These are phyloP conservation scores for Hybos culiciformis DNA, from an alignment of 2,888 invertebrate species.

Conservation along the genomic window DNA sequence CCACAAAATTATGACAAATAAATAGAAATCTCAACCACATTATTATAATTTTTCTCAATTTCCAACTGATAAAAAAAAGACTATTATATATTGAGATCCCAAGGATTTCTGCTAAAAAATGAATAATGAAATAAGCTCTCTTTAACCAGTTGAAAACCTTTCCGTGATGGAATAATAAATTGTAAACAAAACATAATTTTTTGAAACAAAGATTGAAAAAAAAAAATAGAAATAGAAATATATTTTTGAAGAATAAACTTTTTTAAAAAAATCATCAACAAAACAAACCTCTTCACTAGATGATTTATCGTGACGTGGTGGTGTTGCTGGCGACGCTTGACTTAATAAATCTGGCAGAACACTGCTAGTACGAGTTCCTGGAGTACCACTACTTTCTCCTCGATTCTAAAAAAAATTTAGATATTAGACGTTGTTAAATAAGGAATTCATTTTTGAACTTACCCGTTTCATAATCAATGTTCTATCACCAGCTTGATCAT, in stretches of 20 bases:
- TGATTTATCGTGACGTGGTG: constrained; percentile 79
- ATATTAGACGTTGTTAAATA: neutral
- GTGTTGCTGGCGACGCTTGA: constrained; percentile 74
- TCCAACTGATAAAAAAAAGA: too few species aligned
- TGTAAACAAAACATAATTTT: constrained; percentile 9
- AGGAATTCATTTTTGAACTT: constrained; percentile 35
- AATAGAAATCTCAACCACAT: too few species aligned
- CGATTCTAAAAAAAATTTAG: constrained; percentile 21
- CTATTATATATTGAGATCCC: too few species aligned
- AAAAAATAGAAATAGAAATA: too few species aligned
- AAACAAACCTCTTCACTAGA: constrained; percentile 86
- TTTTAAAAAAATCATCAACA: constrained; percentile 7
- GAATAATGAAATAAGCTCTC: too few species aligned
- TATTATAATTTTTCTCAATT: too few species aligned
- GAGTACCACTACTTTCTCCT: constrained; percentile 39
- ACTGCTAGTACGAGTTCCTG: constrained; percentile 71
- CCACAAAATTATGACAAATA: too few species aligned
- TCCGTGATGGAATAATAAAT: constrained; percentile 8
- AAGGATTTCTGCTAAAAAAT: too few species aligned
- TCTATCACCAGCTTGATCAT: constrained; percentile 66
- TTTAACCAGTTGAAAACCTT: too few species aligned
- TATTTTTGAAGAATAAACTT: constrained; percentile 2
- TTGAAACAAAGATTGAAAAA: constrained; percentile 17
- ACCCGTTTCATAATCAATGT: constrained; percentile 89
- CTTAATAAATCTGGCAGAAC: constrained; percentile 92